Evolutionary conservation across 2,113 vertebrate genomes (phyloP).

Genomic region (Atlantisia rogersi): DNA sequence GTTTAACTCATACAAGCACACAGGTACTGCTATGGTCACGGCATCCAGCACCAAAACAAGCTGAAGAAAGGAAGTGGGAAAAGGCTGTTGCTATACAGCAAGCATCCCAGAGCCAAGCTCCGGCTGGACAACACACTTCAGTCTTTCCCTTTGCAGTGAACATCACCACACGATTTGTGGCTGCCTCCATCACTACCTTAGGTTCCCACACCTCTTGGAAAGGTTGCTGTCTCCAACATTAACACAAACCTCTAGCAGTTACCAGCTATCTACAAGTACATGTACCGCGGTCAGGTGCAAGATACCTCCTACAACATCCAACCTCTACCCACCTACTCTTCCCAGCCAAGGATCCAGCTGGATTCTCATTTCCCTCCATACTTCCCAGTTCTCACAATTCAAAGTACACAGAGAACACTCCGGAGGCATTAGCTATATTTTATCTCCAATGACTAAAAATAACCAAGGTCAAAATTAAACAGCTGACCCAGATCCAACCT

Average conservation of each 20-base stretch:
- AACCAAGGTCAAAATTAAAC: constrained; percentile 60
- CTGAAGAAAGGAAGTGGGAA: neutral
- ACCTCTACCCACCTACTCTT: neutral
- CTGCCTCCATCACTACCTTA: neutral
- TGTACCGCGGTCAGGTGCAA: accelerated
- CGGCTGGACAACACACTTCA: neutral
- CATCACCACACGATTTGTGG: neutral
- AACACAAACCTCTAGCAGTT: neutral
- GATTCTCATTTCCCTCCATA: neutral
- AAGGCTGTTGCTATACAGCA: neutral
- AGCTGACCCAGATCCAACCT: constrained; percentile 63
- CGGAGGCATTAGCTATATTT: constrained; percentile 8
- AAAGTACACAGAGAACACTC: neutral
- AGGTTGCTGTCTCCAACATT: neutral
- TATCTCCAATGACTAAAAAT: constrained; percentile 53
- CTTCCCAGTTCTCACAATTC: neutral
- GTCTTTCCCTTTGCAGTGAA: neutral
- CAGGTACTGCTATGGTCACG: neutral
- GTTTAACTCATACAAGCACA: neutral
- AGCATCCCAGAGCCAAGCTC: neutral
- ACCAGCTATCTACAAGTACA: accelerated
- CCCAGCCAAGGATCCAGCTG: neutral
- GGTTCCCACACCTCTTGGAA: neutral
- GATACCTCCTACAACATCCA: neutral
- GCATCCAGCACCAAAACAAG: neutral